A percentile compares a stretch with the other conserved stretches of the same genome.
phyloP scores from a whole-genome alignment of 2,888 invertebrate genomes.

The Dichetophora obliterata region DNA sequence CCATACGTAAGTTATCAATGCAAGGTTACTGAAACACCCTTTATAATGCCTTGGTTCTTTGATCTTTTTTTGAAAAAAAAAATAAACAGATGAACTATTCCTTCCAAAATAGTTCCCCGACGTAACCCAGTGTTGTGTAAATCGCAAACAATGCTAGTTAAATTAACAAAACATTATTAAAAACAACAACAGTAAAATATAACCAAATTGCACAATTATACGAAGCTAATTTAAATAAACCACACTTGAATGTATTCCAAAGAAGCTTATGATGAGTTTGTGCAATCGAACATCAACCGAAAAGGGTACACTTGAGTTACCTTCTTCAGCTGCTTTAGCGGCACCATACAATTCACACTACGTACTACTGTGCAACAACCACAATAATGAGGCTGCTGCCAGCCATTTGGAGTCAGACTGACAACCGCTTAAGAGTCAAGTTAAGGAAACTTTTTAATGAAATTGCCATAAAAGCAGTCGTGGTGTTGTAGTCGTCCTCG shows the following conservation, averaged over 20 bases:
- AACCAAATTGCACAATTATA: slow-evolving; percentile 10
- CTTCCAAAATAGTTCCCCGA: not conserved
- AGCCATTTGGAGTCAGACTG: slow-evolving; percentile 15
- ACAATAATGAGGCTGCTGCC: slow-evolving; percentile 17
- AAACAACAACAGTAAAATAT: slow-evolving; percentile 24
- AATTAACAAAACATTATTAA: slow-evolving; percentile 8
- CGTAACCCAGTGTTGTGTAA: not conserved
- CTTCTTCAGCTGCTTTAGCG: not conserved
- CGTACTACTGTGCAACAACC: not conserved
- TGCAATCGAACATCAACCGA: not conserved
- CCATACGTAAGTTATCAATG: too few species aligned
- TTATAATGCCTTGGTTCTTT: too few species aligned
- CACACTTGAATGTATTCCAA: slow-evolving; percentile 25
- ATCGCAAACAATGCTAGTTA: slow-evolving; percentile 7
- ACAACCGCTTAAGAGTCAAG: slow-evolving; percentile 26
- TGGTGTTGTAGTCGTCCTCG: not conserved
- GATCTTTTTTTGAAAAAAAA: too few species aligned
- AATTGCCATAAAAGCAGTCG: slow-evolving; percentile 26
- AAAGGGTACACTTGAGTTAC: slow-evolving; percentile 6
- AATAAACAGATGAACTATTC: too few species aligned
- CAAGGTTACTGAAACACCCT: too few species aligned
- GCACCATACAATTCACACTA: slow-evolving; percentile 19
- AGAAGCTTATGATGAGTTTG: not conserved
- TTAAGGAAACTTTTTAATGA: slow-evolving; percentile 38
- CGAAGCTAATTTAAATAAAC: slow-evolving; percentile 29